Evolutionary conservation across 2,888 invertebrate genomes (phyloP).

Genomic region (Acanthopleura granulata): DNA sequence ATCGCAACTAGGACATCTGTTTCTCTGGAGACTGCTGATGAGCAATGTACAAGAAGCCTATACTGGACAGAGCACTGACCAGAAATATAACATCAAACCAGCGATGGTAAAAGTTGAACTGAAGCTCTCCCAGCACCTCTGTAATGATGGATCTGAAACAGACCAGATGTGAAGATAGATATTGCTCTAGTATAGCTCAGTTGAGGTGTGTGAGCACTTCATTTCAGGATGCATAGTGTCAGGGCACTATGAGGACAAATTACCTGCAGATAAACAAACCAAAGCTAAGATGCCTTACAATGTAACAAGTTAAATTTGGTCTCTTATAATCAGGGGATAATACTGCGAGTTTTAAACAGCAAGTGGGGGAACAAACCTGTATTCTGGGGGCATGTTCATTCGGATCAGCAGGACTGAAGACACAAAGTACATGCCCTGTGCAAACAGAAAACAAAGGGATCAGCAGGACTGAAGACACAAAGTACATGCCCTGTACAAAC

Average conservation of each 20-base stretch:
- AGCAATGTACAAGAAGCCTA: constrained; percentile 94
- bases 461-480: too few relatives aligned
- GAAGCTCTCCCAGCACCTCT: constrained; percentile 93
- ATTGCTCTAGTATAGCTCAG: too few relatives aligned
- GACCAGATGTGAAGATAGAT: too few relatives aligned
- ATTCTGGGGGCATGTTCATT: constrained; percentile 99
- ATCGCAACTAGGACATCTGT: constrained; percentile 25
- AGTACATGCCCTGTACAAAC: too few relatives aligned
- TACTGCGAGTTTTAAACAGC: too few relatives aligned
- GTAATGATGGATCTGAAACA: constrained; percentile 84
- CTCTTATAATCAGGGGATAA: too few relatives aligned
- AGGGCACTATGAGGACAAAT: too few relatives aligned
- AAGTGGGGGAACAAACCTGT: constrained; percentile 72
- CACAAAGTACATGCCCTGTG: constrained; percentile 97
- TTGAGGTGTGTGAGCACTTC: too few relatives aligned
- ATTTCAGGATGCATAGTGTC: too few relatives aligned
- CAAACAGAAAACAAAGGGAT: constrained; percentile 20
- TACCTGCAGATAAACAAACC: too few relatives aligned
- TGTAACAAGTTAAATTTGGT: too few relatives aligned
- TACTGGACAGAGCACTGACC: constrained; percentile 94
- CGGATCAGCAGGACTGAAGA: constrained; percentile 96
- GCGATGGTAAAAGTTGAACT: constrained; percentile 98
- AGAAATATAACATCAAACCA: constrained; percentile 99
- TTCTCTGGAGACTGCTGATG: constrained; percentile 66
- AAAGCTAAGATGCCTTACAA: too few relatives aligned